Percentiles rank a stretch among this genome's conserved stretches.
Conservation (phyloP, 1,140 invertebrate species). For the Drosophila setifemur region DNA sequence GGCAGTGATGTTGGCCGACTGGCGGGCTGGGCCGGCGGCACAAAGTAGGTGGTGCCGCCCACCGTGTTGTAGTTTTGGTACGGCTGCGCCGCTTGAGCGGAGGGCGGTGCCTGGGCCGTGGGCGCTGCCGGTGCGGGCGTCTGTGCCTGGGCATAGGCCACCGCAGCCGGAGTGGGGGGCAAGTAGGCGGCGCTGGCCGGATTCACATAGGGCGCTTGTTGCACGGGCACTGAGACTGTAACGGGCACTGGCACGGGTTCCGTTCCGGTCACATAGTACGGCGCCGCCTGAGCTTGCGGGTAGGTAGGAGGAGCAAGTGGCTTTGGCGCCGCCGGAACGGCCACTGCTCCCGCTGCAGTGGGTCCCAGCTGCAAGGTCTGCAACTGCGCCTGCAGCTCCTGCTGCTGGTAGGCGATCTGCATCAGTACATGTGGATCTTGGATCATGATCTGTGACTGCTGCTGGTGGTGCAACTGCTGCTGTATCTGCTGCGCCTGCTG, state of each 20-base stretch:
- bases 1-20: constrained; percentile 68
- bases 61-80: constrained; percentile 81
- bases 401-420: constrained; percentile 78
- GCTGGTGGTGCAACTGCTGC: constrained; percentile 55
- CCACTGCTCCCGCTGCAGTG: constrained; percentile 18
- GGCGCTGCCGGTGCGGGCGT: constrained; percentile 39
- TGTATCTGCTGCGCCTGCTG: constrained; percentile 63
- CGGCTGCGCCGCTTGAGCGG: constrained; percentile 32
- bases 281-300: constrained; percentile 72
- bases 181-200: constrained; percentile 58
- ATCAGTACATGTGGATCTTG: constrained; percentile 77
- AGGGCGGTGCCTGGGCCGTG: constrained; percentile 41
- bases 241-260: constrained; percentile 46
- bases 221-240: constrained; percentile 35
- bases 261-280: constrained; percentile 76
- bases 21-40: constrained; percentile 68
- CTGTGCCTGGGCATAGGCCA: constrained; percentile 62
- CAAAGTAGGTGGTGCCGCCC: constrained; percentile 82
- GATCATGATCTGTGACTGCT: constrained; percentile 66
- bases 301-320: constrained; percentile 52
- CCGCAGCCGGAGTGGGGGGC: constrained; percentile 61
- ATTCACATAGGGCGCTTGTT: constrained; percentile 59
- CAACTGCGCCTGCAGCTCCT: constrained; percentile 74
- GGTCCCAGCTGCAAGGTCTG: constrained; percentile 66
- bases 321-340: constrained; percentile 46